These are phyloP conservation scores for Heliconius hewitsoni DNA, from an alignment of 1,140 invertebrate species.

Conservation along the genomic window DNA sequence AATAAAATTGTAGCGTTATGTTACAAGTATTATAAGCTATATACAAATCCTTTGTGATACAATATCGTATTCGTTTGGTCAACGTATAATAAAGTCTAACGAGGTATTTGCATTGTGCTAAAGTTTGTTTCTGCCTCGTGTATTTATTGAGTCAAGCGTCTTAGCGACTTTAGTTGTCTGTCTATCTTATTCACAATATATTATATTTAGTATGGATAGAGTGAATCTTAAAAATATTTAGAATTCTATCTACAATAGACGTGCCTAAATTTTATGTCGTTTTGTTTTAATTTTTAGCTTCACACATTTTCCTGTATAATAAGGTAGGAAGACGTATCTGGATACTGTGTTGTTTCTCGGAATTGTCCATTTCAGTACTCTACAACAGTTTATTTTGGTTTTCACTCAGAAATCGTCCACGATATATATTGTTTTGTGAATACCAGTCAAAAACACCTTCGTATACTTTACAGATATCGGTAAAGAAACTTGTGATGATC, in stretches of 20 bases:
- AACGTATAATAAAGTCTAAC: neutral
- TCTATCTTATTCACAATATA: neutral
- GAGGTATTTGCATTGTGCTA: neutral
- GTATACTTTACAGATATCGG: no score
- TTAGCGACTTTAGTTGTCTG: neutral
- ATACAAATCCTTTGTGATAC: neutral
- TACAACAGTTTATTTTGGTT: no score
- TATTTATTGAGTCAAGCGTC: neutral
- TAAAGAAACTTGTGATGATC: no score
- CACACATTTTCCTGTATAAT: no score
- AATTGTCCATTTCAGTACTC: no score
- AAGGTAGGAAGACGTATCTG: no score
- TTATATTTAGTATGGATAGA: neutral
- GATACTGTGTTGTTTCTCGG: no score
- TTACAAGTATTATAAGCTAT: neutral
- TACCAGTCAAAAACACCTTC: no score
- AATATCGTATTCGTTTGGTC: constrained; percentile 1
- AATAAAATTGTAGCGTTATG: neutral
- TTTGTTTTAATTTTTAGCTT: no score
- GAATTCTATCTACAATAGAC: neutral
- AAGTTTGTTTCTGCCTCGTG: neutral
- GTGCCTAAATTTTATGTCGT: no score
- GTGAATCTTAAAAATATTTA: neutral
- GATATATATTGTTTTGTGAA: no score
- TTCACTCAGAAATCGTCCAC: no score